A percentile compares a stretch with the other conserved stretches of the same genome.
Evolutionary conservation across 2,797 vertebrate species (phyloP).

Genomic region (Octomys mimax): DNA sequence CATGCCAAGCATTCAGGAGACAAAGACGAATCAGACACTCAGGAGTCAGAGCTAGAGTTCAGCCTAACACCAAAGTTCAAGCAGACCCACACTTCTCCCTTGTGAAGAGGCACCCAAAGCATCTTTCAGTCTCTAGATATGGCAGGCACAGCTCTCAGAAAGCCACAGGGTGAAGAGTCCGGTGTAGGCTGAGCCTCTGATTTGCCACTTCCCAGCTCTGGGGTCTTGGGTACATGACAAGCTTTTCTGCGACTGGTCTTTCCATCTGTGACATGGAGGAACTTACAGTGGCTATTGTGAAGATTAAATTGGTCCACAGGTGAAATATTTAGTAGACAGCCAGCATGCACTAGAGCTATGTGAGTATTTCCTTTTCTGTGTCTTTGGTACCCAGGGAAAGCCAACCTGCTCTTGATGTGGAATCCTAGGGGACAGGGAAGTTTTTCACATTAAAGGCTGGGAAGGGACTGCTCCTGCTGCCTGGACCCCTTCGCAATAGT

Average conservation of each 20-base stretch:
- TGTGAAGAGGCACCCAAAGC: neutral
- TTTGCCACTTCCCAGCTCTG: neutral
- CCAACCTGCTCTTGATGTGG: neutral
- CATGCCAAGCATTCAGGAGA: neutral
- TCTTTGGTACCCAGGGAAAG: neutral
- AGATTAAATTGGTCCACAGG: neutral
- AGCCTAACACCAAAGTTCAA: neutral
- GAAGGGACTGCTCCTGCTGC: neutral
- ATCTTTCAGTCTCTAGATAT: neutral
- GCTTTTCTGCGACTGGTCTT: neutral
- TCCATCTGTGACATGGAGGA: neutral
- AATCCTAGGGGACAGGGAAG: neutral
- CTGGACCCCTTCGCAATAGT: neutral
- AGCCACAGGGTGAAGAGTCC: neutral
- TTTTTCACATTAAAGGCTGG: neutral
- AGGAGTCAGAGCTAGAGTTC: neutral
- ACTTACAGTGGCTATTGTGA: neutral
- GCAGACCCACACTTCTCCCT: neutral
- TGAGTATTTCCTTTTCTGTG: neutral
- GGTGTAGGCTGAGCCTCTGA: neutral
- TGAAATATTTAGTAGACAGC: neutral
- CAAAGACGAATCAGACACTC: constrained; percentile 13
- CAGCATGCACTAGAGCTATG: neutral
- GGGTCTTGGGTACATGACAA: neutral
- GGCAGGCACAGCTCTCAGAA: neutral